Percentiles rank a stretch among this genome's conserved stretches.
Evolutionary conservation across 2,888 invertebrate genomes (phyloP).

Genomic region (Eurois occulta): DNA sequence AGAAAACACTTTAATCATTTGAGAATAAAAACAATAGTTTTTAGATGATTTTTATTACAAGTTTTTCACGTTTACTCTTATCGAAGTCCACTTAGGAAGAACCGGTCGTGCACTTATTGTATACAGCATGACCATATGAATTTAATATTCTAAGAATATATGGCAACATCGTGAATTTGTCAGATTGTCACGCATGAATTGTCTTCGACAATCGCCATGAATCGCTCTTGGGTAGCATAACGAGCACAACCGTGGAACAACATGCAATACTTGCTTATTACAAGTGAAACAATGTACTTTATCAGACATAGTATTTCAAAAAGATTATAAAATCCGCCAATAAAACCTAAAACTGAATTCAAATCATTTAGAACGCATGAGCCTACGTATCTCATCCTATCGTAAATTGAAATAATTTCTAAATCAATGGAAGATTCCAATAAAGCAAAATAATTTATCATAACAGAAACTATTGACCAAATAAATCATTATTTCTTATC

Average conservation of each 20-base stretch:
- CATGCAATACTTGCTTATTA: slow-evolving; percentile 32
- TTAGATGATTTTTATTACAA: neutral
- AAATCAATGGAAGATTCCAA: neutral
- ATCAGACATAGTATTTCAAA: neutral
- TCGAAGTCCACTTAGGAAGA: neutral
- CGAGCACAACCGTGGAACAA: slow-evolving; percentile 8
- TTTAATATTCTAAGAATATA: slow-evolving; percentile 41
- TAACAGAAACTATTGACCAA: neutral
- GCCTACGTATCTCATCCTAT: neutral
- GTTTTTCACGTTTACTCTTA: neutral
- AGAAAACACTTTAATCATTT: neutral
- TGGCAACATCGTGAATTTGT: slow-evolving; percentile 24
- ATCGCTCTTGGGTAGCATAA: slow-evolving; percentile 25
- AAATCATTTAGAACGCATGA: no score
- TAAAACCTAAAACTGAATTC: no score
- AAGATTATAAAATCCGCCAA: neutral
- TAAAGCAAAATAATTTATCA: neutral
- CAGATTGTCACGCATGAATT: slow-evolving; percentile 54
- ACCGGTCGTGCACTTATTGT: slow-evolving; percentile 9
- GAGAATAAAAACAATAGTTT: neutral
- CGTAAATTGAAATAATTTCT: neutral
- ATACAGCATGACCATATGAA: slow-evolving; percentile 27
- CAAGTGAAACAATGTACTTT: slow-evolving; percentile 17
- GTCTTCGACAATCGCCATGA: slow-evolving; percentile 38
- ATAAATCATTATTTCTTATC: neutral